phyloP scores from a whole-genome alignment of 1,140 invertebrate genomes.

The Drosophila yakuba region DNA sequence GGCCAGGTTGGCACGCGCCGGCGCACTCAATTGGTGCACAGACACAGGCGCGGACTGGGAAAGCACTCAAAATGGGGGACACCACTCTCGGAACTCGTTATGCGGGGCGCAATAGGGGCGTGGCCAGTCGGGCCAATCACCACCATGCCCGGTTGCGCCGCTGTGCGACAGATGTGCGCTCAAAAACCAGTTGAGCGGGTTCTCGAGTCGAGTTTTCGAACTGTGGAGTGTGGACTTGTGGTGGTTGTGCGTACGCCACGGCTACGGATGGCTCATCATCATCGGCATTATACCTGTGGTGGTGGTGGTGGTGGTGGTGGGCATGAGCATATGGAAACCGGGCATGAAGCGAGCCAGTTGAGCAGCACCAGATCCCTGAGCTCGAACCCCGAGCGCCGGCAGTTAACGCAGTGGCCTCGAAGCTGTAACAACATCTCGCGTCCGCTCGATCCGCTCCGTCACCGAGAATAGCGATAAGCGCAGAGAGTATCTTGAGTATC shows the following conservation, averaged over 20 bases:
- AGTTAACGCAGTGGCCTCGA: conserved; percentile 77
- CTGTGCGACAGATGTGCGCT: conserved; percentile 41
- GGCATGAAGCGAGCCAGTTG: conserved; percentile 44
- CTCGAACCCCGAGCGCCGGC: conserved; percentile 62
- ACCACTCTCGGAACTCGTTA: conserved; percentile 55
- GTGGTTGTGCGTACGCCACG: background rate
- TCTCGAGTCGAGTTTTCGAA: conserved; percentile 20
- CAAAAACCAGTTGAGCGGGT: conserved; percentile 79
- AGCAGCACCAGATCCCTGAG: conserved; percentile 62
- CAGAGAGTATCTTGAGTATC: background rate
- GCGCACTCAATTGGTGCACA: conserved; percentile 72
- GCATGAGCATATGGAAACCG: conserved; percentile 43
- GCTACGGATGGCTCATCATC: background rate
- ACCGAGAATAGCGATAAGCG: background rate
- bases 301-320: conserved; percentile 37
- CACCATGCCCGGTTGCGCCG: conserved; percentile 48
- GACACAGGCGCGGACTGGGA: background rate
- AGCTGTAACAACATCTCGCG: conserved; percentile 80
- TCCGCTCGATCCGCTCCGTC: conserved; percentile 36
- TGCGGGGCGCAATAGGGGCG: conserved; percentile 41
- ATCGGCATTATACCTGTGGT: conserved; percentile 25
- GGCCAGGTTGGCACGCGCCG: conserved; percentile 68
- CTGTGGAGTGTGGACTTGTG: background rate
- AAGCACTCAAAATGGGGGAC: conserved; percentile 75
- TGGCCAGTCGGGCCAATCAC: conserved; percentile 75